A percentile compares a stretch with the other conserved stretches of the same genome.
phyloP scores from a whole-genome alignment of 2,888 invertebrate species.

The Eilema griseolum region DNA sequence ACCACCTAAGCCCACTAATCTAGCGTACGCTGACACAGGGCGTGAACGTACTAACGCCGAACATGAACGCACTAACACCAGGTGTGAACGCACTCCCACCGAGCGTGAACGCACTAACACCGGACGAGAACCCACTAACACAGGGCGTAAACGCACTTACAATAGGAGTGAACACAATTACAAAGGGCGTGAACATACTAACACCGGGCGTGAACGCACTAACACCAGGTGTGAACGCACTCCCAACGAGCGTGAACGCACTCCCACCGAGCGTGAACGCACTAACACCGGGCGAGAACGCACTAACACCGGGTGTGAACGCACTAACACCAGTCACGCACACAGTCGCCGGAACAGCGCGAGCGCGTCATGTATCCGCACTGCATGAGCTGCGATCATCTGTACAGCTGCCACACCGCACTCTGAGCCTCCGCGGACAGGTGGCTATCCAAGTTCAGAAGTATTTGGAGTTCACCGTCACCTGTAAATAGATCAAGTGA shows the following conservation, averaged over 20 bases:
- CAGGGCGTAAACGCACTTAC: neutral
- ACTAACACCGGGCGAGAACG: neutral
- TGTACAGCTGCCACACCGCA: slow-evolving; percentile 59
- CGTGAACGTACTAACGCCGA: neutral
- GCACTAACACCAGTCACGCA: slow-evolving; percentile 55
- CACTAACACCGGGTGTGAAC: neutral
- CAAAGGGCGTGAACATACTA: neutral
- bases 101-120: neutral
- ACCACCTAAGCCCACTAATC: no score
- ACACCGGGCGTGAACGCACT: neutral
- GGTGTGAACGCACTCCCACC: neutral
- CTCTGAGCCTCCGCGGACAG: slow-evolving; percentile 58
- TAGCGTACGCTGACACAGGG: neutral
- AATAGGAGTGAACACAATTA: no score
- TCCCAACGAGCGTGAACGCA: neutral
- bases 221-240: neutral
- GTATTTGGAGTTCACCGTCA: slow-evolving; percentile 62
- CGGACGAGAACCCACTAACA: neutral
- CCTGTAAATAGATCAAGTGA: slow-evolving; percentile 16
- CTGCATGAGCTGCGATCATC: slow-evolving; percentile 64
- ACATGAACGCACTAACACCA: neutral
- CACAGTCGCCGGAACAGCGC: slow-evolving; percentile 60
- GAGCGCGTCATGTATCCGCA: slow-evolving; percentile 65
- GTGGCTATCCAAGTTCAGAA: slow-evolving; percentile 50
- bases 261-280: neutral